Evolutionary conservation across 23 tunicate genomes (phyloP), one percentile per base, ranked within the genome.

Genomic region (Oikopleura albicans): DNA sequence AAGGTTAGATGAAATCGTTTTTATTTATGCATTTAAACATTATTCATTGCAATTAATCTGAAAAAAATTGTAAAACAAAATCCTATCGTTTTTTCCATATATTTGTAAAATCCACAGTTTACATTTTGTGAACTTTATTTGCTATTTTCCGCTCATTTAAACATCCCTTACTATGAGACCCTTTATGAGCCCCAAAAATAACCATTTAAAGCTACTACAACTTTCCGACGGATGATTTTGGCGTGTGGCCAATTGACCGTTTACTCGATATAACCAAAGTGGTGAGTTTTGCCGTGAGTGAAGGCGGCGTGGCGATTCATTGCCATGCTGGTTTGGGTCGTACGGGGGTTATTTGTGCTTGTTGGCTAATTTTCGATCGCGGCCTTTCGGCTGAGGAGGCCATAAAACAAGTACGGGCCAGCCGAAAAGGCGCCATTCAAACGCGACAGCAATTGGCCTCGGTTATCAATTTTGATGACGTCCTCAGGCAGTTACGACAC

Each of bases 261-360:
- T 86, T 93, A 27, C 57, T 93, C 83, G 98, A 93, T 87, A 93
- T 93, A 91, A 91, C 88, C 1, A 93, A 93, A 83, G 98, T 93
- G 39, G 90, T 93, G 94, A 40, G 89, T 27, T 93, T 93, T 86
- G 98, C 98, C 39, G 59, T 93, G 39, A 87, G 87, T 39, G 95
- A 93, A 76, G 98, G 98, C 12, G 90, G 84, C 76, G 94, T 89
- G 22, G 98, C 98, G 34, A 94, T 93, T 0, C 98, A 93, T 83
- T 93, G 98, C 56, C 98, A 93, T 85, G 98, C 98, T 66, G 98
- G 98, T 28, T 41, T 93, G 0, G 98, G 98, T 35, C 86, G 98
- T 59, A 90, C 98, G 76, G 98, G 98, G 28, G 89, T 4, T 8
- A 2, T 84, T 34, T 85, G 38, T 8, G 83, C 83, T 8, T 12